Percentiles rank a stretch among this genome's conserved stretches.
These are phyloP conservation scores for Casuarius casuarius DNA, from an alignment of 2,113 vertebrate species.

Conservation along the genomic window DNA sequence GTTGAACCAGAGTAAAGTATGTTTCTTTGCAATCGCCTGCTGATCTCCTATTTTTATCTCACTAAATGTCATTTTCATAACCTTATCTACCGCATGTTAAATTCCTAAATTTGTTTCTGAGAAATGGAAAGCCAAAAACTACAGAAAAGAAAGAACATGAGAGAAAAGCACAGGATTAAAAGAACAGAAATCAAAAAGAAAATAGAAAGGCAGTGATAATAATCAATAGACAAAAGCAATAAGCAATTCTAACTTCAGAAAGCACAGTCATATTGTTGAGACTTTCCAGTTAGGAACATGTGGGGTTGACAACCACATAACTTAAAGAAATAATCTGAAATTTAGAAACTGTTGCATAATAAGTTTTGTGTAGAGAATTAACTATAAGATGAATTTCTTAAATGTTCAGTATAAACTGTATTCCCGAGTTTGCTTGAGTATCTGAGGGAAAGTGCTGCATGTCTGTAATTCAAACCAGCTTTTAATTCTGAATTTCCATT, in stretches of 20 bases:
- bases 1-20: neutral
- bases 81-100: neutral
- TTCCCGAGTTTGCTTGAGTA: neutral
- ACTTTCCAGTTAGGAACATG: neutral
- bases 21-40: neutral
- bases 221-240: neutral
- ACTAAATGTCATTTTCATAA: neutral
- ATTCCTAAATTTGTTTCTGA: neutral
- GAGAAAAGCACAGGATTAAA: neutral
- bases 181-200: neutral
- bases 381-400: neutral
- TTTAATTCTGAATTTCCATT: neutral
- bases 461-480: neutral
- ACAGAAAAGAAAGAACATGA: neutral
- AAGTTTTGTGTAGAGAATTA: neutral
- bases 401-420: neutral
- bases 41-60: neutral
- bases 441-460: neutral
- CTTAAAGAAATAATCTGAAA: neutral
- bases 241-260: slow-evolving; percentile 18
- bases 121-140: neutral
- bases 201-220: neutral
- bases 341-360: neutral
- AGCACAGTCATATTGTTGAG: neutral
- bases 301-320: neutral